These are phyloP conservation scores for Ochropacha duplaris DNA, from an alignment of 2,888 invertebrate species.

Conservation along the genomic window DNA sequence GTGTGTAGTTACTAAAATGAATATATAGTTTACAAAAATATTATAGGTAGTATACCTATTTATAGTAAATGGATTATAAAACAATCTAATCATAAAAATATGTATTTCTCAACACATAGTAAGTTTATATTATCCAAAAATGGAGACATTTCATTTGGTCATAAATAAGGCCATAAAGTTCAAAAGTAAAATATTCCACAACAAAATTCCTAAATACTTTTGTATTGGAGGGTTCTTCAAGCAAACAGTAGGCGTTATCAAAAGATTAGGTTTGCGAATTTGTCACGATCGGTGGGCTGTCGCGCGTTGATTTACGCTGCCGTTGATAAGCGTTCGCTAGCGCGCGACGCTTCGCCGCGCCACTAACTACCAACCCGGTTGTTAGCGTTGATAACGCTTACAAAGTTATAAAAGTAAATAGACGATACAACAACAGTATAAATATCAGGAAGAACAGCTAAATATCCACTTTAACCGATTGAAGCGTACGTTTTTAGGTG, in stretches of 20 bases:
- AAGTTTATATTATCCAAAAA: no score
- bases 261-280: slow-evolving; percentile 73
- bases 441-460: not conserved
- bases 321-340: slow-evolving; percentile 58
- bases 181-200: not conserved
- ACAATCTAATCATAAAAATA: no score
- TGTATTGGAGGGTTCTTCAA: slow-evolving; percentile 2
- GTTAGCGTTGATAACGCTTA: slow-evolving; percentile 30
- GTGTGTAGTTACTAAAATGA: no score
- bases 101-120: no score
- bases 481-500: slow-evolving; percentile 13
- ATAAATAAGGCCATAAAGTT: not conserved
- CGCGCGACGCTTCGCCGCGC: slow-evolving; percentile 27
- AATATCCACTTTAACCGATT: not conserved
- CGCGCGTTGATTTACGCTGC: slow-evolving; percentile 68
- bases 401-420: not conserved
- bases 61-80: no score
- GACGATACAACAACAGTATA: not conserved
- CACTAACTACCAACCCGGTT: slow-evolving; percentile 22
- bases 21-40: not conserved
- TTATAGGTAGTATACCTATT: no score
- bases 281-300: slow-evolving; percentile 76
- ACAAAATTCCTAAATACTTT: slow-evolving; percentile 1
- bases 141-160: no score
- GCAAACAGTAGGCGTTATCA: slow-evolving; percentile 51